Base-by-base conservation (phyloP, 2,797 vertebrate species). In the Acanthopagrus latus region DNA sequence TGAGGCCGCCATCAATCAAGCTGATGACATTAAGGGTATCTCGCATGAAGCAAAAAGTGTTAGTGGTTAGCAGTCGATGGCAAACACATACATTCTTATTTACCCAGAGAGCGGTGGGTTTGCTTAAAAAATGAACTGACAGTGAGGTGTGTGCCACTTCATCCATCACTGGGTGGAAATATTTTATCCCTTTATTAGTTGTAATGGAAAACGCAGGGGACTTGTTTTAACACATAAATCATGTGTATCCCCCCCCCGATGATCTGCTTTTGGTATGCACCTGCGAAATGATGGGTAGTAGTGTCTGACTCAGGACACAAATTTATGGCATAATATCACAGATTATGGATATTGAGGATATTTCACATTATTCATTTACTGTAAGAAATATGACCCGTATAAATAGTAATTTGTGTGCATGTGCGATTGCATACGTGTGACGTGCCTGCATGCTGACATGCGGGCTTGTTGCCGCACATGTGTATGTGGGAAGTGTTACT, bases 81-180 rank as follows among this genome's bases (percentile, higher is more conserved):
- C 89, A 92, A 89, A 92, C 88, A 90, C 79, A 84, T 78, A 46
- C 84, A 84, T 92, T 91, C 86, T 92, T 95, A 94, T 95, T 95
- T 95, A 94, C 93, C 84, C 86, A 67, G 88, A 92, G 83, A 89
- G 86, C 47, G 54, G 87, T 76, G 92, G 89, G 83, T 91, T 86
- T 90, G 82, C 82, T 93, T 94, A 94, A 95, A 95, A 92, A 95
- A 95, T 93, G 88, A 94, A 95, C 92, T 94, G 95, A 94, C 93
- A 94, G 88, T 88, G 86, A 92, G 84, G 82, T 85, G 74, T 27
- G 68, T n/a, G 83, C 85, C 70, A 92, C 92, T 94, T 93, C 94
- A 95, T 95, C 94, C 93, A 94, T 95, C 95, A 95, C 71, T n/a
- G 29, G 83, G 55, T 71, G 84, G 83, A 91, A 94, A 94, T 94